A percentile compares a stretch with the other conserved stretches of the same genome.
phyloP scores from a whole-genome alignment of 1,140 invertebrate species.

The Hycleus cichorii region DNA sequence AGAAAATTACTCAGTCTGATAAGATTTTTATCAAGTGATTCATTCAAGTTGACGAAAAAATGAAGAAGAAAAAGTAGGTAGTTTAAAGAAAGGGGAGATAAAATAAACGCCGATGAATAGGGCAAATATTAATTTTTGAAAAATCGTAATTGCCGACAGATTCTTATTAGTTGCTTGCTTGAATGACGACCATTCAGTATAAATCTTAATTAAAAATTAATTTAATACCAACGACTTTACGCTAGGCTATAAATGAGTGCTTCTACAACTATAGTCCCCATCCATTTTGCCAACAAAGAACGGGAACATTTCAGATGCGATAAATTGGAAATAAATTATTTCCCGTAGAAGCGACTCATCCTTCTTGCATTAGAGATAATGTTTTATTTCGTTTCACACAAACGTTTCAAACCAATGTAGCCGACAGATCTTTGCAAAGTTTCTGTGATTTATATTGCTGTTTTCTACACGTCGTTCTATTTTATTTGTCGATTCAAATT shows the following conservation, averaged over 20 bases:
- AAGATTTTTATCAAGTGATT: no score
- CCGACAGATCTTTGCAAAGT: no score
- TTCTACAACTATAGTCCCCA: neutral
- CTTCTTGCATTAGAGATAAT: neutral
- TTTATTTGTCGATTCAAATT: no score
- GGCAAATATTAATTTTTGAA: no score
- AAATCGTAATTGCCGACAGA: no score
- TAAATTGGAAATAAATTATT: constrained; percentile 18
- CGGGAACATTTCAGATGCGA: constrained; percentile 6
- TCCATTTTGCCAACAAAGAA: neutral
- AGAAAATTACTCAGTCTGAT: no score
- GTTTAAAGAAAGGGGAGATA: no score
- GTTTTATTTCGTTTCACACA: neutral
- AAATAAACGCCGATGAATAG: no score
- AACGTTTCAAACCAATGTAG: neutral
- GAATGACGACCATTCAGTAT: constrained; percentile 16
- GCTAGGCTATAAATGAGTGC: constrained; percentile 6
- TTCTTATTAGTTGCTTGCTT: constrained; percentile 14
- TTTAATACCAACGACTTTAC: constrained; percentile 12
- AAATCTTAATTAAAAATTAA: constrained; percentile 22
- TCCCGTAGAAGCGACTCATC: constrained; percentile 13
- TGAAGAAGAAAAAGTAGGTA: no score
- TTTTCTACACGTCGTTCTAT: no score
- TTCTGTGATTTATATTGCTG: no score
- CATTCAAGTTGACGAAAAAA: no score